Evolutionary conservation across 2,888 invertebrate genomes (phyloP).

Genomic region (Elmis aenea): DNA sequence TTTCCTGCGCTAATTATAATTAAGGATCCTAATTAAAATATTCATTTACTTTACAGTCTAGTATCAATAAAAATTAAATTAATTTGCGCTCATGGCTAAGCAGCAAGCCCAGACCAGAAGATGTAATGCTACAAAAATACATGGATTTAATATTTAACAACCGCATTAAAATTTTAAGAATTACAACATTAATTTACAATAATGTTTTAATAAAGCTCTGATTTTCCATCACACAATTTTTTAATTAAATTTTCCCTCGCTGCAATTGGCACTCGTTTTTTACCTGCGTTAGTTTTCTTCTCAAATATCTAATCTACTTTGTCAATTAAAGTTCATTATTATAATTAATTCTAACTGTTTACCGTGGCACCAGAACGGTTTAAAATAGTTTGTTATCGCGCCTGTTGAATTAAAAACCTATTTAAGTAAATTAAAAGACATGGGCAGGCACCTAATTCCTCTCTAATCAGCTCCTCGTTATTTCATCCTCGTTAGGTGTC

Average conservation of each 20-base stretch:
- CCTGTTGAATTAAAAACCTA: slow-evolving; percentile 31
- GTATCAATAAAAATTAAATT: slow-evolving; percentile 11
- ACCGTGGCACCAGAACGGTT: slow-evolving; percentile 8
- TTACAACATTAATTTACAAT: slow-evolving; percentile 2
- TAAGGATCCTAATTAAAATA: slow-evolving; percentile 15
- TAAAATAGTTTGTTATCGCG: slow-evolving; percentile 24
- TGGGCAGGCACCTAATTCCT: slow-evolving; percentile 27
- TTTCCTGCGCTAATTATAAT: slow-evolving; percentile 14
- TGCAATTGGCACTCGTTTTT: no score
- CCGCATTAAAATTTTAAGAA: no score
- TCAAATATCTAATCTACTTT: no score
- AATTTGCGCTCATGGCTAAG: slow-evolving; percentile 6
- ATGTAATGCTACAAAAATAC: no score
- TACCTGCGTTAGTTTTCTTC: no score
- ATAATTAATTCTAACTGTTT: slow-evolving; percentile 15
- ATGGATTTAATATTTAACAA: no score
- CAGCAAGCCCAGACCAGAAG: no score
- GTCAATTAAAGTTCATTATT: slow-evolving; percentile 10
- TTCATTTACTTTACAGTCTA: slow-evolving; percentile 6
- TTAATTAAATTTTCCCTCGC: no score
- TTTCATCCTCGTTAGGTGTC: slow-evolving; percentile 34
- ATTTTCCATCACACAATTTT: no score
- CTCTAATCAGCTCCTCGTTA: slow-evolving; percentile 39
- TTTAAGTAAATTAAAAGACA: slow-evolving; percentile 31
- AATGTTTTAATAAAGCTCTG: slow-evolving; percentile 2